Evolutionary conservation across 2,888 invertebrate species (phyloP).

Genomic region (Watsonalla cultraria): DNA sequence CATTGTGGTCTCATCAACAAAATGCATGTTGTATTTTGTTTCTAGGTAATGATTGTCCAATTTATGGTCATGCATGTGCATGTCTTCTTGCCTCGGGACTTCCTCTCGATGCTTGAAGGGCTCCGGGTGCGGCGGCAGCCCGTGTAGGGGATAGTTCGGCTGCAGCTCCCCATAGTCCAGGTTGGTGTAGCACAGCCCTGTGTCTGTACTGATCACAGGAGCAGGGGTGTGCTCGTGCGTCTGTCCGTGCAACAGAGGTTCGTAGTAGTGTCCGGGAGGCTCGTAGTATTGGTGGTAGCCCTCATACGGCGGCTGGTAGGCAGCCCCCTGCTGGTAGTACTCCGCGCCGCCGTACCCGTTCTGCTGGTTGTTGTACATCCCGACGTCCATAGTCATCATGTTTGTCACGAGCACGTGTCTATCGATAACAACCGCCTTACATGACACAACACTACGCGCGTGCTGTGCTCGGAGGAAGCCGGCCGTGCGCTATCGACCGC

Average conservation of each 20-base stretch:
- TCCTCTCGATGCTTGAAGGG: constrained; percentile 76
- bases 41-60: constrained; percentile 72
- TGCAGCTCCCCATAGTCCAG: constrained; percentile 84
- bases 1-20: constrained; percentile 63
- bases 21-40: constrained; percentile 75
- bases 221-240: constrained; percentile 69
- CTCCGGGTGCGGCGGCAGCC: constrained; percentile 75
- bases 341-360: constrained; percentile 73
- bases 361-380: constrained; percentile 86
- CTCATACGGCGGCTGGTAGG: constrained; percentile 64
- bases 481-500: constrained; percentile 46
- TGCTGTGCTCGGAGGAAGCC: constrained; percentile 18
- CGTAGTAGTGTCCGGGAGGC: constrained; percentile 73
- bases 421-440: constrained; percentile 53
- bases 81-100: constrained; percentile 73
- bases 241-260: constrained; percentile 64
- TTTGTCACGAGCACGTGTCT: constrained; percentile 58
- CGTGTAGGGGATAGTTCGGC: constrained; percentile 73
- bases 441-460: constrained; percentile 63
- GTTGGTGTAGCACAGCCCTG: constrained; percentile 93
- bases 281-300: constrained; percentile 71
- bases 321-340: constrained; percentile 74
- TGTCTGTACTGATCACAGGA: constrained; percentile 89
- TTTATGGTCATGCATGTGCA: constrained; percentile 66
- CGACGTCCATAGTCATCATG: constrained; percentile 91